Conservation (phyloP, 2,113 vertebrate genomes). For the Cyphomyrus plagiostoma region DNA sequence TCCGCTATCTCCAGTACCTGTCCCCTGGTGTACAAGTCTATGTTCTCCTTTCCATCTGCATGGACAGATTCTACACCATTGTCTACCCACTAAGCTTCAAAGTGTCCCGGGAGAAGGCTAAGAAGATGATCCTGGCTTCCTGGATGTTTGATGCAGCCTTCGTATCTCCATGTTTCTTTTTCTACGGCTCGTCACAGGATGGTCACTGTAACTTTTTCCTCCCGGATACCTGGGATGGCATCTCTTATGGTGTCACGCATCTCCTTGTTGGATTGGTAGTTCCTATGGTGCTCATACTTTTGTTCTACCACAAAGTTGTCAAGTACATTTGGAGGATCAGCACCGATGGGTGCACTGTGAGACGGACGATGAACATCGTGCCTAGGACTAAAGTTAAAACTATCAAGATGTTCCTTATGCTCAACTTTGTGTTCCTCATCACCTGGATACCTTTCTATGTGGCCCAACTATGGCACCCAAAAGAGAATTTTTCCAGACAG, state of each 20-base stretch:
- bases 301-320: constrained; percentile 84
- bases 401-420: constrained; percentile 88
- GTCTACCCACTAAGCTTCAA: constrained; percentile 91
- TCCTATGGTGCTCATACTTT: constrained; percentile 66
- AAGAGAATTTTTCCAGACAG: constrained; percentile 55
- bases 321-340: constrained; percentile 90
- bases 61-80: constrained; percentile 88
- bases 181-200: constrained; percentile 53
- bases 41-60: constrained; percentile 79
- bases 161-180: constrained; percentile 70
- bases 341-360: constrained; percentile 71
- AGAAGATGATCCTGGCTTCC: constrained; percentile 82
- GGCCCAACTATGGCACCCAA: constrained; percentile 81
- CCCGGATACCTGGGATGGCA: constrained; percentile 67
- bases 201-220: constrained; percentile 78
- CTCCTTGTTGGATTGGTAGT: constrained; percentile 70
- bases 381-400: constrained; percentile 94
- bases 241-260: constrained; percentile 60
- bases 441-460: constrained; percentile 84
- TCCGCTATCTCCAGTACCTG: constrained; percentile 78
- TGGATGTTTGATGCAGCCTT: constrained; percentile 73
- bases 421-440: constrained; percentile 76
- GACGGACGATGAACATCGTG: constrained; percentile 85
- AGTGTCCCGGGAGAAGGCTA: constrained; percentile 86
- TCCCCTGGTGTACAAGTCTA: constrained; percentile 79